A percentile compares a stretch with the other conserved stretches of the same genome.
phyloP scores from a whole-genome alignment of 2,797 vertebrate genomes.

The Cuniculus paca region DNA sequence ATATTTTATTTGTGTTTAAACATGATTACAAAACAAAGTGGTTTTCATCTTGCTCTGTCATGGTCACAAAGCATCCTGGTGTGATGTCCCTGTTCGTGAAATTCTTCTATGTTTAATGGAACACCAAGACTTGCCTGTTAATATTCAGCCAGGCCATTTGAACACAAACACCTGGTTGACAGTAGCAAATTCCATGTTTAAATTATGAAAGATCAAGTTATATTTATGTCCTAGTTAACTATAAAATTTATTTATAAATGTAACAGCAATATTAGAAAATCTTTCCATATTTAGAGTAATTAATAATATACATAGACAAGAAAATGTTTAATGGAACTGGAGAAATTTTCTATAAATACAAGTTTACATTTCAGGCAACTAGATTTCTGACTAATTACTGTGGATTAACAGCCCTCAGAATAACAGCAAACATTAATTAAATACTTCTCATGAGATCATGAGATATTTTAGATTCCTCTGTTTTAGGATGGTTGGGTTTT shows the following conservation, averaged over 20 bases:
- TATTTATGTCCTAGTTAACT: background rate
- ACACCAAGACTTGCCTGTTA: background rate
- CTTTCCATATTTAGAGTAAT: background rate
- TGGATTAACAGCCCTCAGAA: background rate
- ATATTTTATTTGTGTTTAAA: background rate
- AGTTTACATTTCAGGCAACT: conserved; percentile 2
- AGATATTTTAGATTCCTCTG: background rate
- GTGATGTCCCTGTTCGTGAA: background rate
- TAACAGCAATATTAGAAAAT: background rate
- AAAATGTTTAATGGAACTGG: background rate
- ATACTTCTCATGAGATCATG: background rate
- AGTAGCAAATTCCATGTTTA: background rate
- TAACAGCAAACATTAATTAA: background rate
- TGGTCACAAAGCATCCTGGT: background rate
- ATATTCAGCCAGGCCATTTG: background rate
- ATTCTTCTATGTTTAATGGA: background rate
- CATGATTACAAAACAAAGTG: background rate
- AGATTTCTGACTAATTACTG: background rate
- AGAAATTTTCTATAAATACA: background rate
- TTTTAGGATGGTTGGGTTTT: background rate
- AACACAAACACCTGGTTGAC: background rate
- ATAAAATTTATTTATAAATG: conserved; percentile 22
- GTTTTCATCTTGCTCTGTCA: background rate
- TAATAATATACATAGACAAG: background rate
- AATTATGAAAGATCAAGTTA: background rate